Evolutionary conservation across 2,113 vertebrate genomes (phyloP), one percentile per base, ranked within the genome.

Genomic region (Phycodurus eques): DNA sequence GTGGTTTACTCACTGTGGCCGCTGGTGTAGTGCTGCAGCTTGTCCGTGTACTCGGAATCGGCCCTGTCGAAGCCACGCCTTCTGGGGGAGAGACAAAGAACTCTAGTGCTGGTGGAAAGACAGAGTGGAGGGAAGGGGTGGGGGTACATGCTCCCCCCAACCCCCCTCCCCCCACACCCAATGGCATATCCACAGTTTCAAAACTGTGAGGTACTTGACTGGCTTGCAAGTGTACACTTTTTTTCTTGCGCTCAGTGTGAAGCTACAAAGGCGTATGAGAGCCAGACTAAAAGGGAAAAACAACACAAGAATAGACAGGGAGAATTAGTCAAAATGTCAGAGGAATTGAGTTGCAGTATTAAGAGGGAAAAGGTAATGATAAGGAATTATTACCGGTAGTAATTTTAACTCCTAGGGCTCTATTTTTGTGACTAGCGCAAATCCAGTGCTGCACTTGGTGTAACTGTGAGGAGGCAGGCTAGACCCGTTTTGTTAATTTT

Each of bases 21-120:
- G 0, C 97, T 99, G 93, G 97, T 99, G 84, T 99, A 99, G 87
- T 99, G 98, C 91, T 98, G 98, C 83, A 99, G 94, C 85, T 99
- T 99, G 94, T 99, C 97, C 0, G 98, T 99, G 93, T 99, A 99
- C 82, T 99, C 97, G 0, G 97, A 97, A 75, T 99, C 98, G 0
- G 95, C 93, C n/a, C 98, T 92, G 79, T 98, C 98, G 47, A 99
- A 98, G 80, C 97, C 96, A 88, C 96, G 95, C 91, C 96, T 98
- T 95, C 95, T 96, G 95, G 95, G 84, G 89, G 89, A 90, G 94
- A 94, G 93, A 93, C 90, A 93, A 91, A 94, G 90, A 91, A 86
- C 90, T 91, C 84, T 91, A 93, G 90, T 83, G 73, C 79, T 61
- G 86, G 85, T 76, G 88, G 79, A 65, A 69, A 76, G 62, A 81